Percentiles rank a stretch among this genome's conserved stretches.
Conservation (phyloP, 2,888 invertebrate species). For the Rhagonycha fulva region DNA sequence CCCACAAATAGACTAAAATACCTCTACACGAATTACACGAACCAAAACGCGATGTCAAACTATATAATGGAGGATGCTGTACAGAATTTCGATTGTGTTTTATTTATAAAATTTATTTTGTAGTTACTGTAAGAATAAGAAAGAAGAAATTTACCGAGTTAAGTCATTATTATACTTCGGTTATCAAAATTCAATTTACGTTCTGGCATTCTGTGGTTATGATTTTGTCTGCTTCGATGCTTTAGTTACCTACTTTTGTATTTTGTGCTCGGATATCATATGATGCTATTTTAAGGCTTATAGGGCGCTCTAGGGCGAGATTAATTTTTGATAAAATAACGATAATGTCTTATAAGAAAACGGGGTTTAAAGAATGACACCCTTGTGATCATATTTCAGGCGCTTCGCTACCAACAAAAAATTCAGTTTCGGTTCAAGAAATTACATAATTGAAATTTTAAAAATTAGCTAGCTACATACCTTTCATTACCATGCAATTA, state of each 20-base stretch:
- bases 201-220: not conserved
- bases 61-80: not conserved
- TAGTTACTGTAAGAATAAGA: not conserved
- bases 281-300: slow-evolving; percentile 1
- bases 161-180: not conserved
- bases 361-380: not conserved
- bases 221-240: not conserved
- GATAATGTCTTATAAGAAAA: not conserved
- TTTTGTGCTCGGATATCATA: not conserved
- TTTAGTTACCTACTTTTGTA: not conserved
- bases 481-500: not conserved
- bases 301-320: slow-evolving; percentile 1
- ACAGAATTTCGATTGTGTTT: not conserved
- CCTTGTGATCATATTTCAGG: not conserved
- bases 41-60: too few species aligned
- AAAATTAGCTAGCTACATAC: too few species aligned
- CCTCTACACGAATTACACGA: too few species aligned
- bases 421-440: not conserved
- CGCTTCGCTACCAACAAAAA: not conserved
- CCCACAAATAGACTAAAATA: too few species aligned
- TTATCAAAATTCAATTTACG: not conserved
- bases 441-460: not conserved
- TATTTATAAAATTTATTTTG: too few species aligned
- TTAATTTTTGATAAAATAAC: slow-evolving; percentile 9
- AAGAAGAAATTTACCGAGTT: not conserved